Evolutionary conservation across 2,113 vertebrate species (phyloP), one percentile per base, ranked within the genome.

Genomic region (Promerops cafer): DNA sequence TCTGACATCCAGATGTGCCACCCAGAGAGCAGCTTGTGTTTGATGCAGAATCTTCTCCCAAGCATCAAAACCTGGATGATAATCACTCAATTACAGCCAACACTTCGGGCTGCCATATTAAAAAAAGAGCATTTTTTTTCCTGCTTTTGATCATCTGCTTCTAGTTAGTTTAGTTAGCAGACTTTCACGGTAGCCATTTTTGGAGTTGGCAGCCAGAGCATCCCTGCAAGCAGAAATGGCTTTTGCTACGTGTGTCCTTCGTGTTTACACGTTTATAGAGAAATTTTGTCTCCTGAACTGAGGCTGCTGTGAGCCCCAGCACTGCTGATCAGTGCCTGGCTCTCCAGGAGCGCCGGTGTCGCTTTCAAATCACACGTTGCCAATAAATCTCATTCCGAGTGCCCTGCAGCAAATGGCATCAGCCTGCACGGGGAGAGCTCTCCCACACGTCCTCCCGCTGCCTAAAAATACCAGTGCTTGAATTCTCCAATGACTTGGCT

Each of bases 381-480:
- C 87, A n/a, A 94, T 93, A 94, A 91, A 94, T 87, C 91, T 87
- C 42, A 44, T 94, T 82, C 40, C 2, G 10, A 89, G 39, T 94
- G 93, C 96, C 95, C 94, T 96, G 91, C 91, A 92, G 95, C 86
- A 92, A 94, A 89, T 45, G 89, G 83, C 83, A 90, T 59, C 85
- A 93, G 93, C 59, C 85, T 95, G 76, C 94, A 82, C 37, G 42
- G 68, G 26, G 91, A 94, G 89, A 87, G 57, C 86, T 92, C 92
- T 96, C 85, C 90, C 94, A 89, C 94, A 83, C 27, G 7, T 90
- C 50, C 90, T 93, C 94, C 95, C 0, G 26, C 68, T 74, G 85
- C 92, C 96, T 95, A 93, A 96, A 95, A 95, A 95, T 92, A 94
- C 93, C 83, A 50, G 39, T 0, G 8, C 64, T 92, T 89, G 54